Conservation (phyloP, 2,113 vertebrate species). For the Arizona elegans region DNA sequence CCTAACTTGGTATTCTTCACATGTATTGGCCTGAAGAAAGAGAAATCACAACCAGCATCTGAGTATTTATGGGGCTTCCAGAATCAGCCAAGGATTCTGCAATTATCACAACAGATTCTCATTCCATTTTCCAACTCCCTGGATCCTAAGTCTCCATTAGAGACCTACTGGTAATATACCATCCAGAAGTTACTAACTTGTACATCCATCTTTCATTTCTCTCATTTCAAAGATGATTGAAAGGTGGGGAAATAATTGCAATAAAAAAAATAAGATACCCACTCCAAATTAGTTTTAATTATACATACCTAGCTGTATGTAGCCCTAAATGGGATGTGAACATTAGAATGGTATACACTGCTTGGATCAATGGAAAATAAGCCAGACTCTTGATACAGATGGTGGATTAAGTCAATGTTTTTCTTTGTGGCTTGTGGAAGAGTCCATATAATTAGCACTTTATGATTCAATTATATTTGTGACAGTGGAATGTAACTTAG, state of each 20-base stretch:
- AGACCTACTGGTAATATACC: neutral
- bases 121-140: neutral
- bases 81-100: neutral
- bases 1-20: neutral
- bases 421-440: neutral
- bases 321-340: neutral
- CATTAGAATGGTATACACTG: neutral
- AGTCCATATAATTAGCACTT: neutral
- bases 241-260: neutral
- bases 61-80: neutral
- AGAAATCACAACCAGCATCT: neutral
- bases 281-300: neutral
- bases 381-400: neutral
- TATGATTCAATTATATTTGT: neutral
- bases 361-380: neutral
- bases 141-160: neutral
- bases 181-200: neutral
- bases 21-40: neutral
- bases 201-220: neutral
- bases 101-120: neutral
- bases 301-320: neutral
- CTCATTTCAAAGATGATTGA: neutral
- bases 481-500: neutral
- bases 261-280: neutral
- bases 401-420: neutral